Evolutionary conservation across 1,140 invertebrate genomes (phyloP).

Genomic region (Leucophenga varia): DNA sequence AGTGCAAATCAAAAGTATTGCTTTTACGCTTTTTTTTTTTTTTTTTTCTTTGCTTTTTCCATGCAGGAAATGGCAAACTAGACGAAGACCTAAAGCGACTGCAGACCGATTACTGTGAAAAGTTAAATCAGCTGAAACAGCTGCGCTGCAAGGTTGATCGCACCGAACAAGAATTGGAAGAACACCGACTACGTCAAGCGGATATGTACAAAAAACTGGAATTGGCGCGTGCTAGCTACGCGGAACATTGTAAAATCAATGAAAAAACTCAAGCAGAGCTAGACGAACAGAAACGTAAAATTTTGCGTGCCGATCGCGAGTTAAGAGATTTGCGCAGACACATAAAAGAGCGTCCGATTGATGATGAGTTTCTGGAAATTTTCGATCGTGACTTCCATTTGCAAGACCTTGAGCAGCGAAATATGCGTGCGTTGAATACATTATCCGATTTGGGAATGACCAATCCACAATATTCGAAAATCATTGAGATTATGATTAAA

Average conservation of each 20-base stretch:
- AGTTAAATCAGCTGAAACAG: conserved; percentile 12
- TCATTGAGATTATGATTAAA: conserved; percentile 11
- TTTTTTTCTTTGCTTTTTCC: neutral
- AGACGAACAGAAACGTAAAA: conserved; percentile 20
- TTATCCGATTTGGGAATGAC: conserved; percentile 35
- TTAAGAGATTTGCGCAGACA: conserved; percentile 14
- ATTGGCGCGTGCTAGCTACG: conserved; percentile 9
- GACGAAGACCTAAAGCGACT: conserved; percentile 10
- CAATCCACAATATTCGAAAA: conserved; percentile 27
- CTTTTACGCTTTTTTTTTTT: neutral
- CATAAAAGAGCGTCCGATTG: conserved; percentile 9
- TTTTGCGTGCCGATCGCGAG: conserved; percentile 24
- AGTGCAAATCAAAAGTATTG: conserved; percentile 34
- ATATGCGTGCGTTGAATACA: conserved; percentile 38
- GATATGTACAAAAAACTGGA: too few relatives aligned
- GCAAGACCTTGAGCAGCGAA: conserved; percentile 38
- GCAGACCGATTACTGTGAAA: conserved; percentile 15
- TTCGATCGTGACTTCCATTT: conserved; percentile 36
- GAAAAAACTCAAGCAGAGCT: conserved; percentile 22
- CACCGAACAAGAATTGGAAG: neutral
- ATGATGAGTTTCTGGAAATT: conserved; percentile 31
- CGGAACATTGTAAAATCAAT: conserved; percentile 17
- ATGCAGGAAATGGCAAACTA: conserved; percentile 4
- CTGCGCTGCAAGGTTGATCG: conserved; percentile 19
- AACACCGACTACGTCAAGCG: too few relatives aligned